A percentile compares a stretch with the other conserved stretches of the same genome.
Conservation (phyloP, 1,140 invertebrate species). For the Bombus confusus region DNA sequence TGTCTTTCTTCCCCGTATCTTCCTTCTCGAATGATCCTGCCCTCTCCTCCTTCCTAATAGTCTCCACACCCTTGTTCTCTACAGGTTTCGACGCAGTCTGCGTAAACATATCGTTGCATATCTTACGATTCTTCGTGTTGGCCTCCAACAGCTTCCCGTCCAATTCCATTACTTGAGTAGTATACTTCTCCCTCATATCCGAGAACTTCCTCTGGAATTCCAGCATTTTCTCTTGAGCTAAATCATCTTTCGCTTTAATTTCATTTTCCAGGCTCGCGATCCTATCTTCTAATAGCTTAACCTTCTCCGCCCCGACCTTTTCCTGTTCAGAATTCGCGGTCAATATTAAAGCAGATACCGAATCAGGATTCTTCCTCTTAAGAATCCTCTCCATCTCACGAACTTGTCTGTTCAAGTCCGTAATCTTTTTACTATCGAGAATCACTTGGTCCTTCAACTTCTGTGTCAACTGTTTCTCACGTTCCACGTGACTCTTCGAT, state of each 20-base stretch:
- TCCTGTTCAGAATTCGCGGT: constrained; percentile 85
- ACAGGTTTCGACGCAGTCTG: constrained; percentile 70
- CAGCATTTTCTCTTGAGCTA: constrained; percentile 86
- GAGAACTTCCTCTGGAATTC: constrained; percentile 89
- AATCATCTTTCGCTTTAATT: constrained; percentile 86
- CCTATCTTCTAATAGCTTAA: constrained; percentile 87
- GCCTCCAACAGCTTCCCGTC: constrained; percentile 82
- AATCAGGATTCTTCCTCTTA: constrained; percentile 90
- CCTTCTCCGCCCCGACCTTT: constrained; percentile 75
- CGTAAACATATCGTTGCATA: constrained; percentile 70
- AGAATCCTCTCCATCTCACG: constrained; percentile 91
- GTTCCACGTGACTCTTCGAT: constrained; percentile 80
- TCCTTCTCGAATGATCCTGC: constrained; percentile 52
- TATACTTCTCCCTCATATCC: constrained; percentile 89
- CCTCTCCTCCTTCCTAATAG: constrained; percentile 55
- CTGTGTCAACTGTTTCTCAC: constrained; percentile 84
- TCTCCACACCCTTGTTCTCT: constrained; percentile 66
- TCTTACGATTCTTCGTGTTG: constrained; percentile 66
- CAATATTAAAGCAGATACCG: constrained; percentile 88
- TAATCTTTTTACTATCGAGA: constrained; percentile 86
- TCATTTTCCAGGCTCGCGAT: constrained; percentile 87
- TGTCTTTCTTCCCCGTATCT: constrained; percentile 38
- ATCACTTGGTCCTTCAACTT: constrained; percentile 86
- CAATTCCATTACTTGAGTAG: constrained; percentile 88
- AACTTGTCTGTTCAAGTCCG: constrained; percentile 89